A percentile compares a stretch with the other conserved stretches of the same genome.
phyloP scores from a whole-genome alignment of 2,113 vertebrate species.

The Xerus inauris region DNA sequence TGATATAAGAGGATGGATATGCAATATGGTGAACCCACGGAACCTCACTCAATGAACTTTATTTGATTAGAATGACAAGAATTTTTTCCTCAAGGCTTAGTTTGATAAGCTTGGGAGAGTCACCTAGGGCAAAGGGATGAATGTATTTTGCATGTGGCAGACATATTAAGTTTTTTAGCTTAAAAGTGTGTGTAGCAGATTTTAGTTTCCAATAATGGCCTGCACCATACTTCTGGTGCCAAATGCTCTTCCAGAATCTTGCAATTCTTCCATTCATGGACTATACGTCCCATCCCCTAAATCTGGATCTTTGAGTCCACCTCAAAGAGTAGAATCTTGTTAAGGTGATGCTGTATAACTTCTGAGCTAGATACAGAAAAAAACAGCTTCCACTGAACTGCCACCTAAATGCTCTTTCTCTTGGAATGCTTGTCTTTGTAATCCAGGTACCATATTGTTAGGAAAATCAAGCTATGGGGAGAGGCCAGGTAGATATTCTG shows the following conservation, averaged over 20 bases:
- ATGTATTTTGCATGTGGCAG: not conserved
- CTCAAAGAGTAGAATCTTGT: not conserved
- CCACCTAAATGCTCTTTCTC: not conserved
- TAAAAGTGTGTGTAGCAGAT: not conserved
- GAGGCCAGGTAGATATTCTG: not conserved
- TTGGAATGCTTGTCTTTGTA: conserved; percentile 1
- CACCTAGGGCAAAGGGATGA: not conserved
- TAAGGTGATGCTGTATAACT: not conserved
- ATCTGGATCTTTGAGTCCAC: not conserved
- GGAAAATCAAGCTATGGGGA: not conserved
- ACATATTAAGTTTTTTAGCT: not conserved
- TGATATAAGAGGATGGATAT: not conserved
- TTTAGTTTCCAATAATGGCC: not conserved
- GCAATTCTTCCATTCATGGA: not conserved
- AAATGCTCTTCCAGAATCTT: not conserved
- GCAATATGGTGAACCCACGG: not conserved
- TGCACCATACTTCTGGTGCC: not conserved
- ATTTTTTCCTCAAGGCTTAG: not conserved
- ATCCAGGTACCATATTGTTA: not conserved
- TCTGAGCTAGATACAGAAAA: not conserved
- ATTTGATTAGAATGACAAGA: not conserved
- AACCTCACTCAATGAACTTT: not conserved
- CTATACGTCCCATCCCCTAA: not conserved
- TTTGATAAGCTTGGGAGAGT: not conserved
- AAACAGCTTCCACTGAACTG: not conserved